A percentile compares a stretch with the other conserved stretches of the same genome.
phyloP scores from a whole-genome alignment of 1,140 invertebrate species.

The Achatina immaculata region DNA sequence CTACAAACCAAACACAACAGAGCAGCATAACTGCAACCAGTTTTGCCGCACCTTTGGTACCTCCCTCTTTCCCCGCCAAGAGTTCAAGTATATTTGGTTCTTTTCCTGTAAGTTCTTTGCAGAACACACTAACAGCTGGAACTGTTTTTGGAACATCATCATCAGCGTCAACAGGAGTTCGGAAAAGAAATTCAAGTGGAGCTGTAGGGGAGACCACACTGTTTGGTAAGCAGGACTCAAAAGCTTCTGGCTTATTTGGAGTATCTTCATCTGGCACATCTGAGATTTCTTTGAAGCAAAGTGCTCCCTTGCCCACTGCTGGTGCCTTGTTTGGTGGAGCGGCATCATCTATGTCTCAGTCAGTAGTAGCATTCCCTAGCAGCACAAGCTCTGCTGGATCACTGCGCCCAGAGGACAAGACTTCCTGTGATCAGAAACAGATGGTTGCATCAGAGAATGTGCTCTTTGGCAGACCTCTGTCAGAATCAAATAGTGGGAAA shows the following conservation, averaged over 20 bases:
- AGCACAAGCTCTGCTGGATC: not conserved
- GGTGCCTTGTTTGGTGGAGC: not conserved
- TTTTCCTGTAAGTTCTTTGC: not conserved
- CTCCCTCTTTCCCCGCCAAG: not conserved
- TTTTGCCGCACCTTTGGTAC: not conserved
- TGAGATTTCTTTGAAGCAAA: not conserved
- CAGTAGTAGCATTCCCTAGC: not conserved
- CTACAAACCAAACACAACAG: not conserved
- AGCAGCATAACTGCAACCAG: not conserved
- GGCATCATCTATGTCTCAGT: not conserved
- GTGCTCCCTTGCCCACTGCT: not conserved
- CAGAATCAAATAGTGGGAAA: not conserved
- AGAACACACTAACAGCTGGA: not conserved
- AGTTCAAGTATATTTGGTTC: not conserved
- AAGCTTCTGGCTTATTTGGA: not conserved
- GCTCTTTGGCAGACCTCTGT: not conserved
- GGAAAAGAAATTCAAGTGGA: not conserved
- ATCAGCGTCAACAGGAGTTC: not conserved
- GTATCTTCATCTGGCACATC: not conserved
- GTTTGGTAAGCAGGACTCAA: not conserved
- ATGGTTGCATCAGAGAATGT: not conserved
- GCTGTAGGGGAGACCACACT: not conserved
- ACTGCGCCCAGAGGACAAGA: not conserved
- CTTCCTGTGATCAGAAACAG: not conserved
- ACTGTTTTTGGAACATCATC: not conserved